Evolutionary conservation across 2,113 vertebrate genomes (phyloP).

Genomic region (Chitala chitala): DNA sequence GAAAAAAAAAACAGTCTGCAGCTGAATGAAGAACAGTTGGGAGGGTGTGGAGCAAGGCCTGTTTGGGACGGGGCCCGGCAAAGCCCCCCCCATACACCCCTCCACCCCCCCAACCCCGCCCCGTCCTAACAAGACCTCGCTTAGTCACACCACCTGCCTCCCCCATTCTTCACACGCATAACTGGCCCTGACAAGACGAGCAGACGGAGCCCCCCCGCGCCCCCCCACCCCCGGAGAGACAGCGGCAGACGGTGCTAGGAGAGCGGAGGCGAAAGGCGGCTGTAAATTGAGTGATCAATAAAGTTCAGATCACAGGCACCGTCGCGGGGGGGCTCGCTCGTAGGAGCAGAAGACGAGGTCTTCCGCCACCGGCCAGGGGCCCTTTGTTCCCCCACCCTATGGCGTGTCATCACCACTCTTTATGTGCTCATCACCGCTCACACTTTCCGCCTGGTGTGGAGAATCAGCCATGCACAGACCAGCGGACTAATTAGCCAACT

Average conservation of each 20-base stretch:
- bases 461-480: constrained; percentile 12
- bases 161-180: constrained; percentile 81
- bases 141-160: constrained; percentile 99
- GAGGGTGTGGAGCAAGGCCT: constrained; percentile 84
- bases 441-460: constrained; percentile 12
- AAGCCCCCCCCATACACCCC: constrained; percentile 36
- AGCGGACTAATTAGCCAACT: constrained; percentile 16
- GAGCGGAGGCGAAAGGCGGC: constrained; percentile 69
- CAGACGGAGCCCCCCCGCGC: constrained; percentile 72
- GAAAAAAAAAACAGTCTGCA: constrained; percentile 55
- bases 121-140: constrained; percentile 78
- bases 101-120: constrained; percentile 49
- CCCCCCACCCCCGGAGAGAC: constrained; percentile 65
- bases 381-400: constrained; percentile 14
- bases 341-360: constrained; percentile 51
- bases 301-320: constrained; percentile 63
- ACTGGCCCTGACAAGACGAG: constrained; percentile 74
- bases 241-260: constrained; percentile 74
- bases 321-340: constrained; percentile 56
- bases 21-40: constrained; percentile 96
- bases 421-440: constrained; percentile 16
- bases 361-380: constrained; percentile 18
- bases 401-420: constrained; percentile 11
- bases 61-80: constrained; percentile 75
- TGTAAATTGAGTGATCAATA: constrained; percentile 86